Conservation (phyloP, 1,140 invertebrate genomes). For the Hetaerina americana region DNA sequence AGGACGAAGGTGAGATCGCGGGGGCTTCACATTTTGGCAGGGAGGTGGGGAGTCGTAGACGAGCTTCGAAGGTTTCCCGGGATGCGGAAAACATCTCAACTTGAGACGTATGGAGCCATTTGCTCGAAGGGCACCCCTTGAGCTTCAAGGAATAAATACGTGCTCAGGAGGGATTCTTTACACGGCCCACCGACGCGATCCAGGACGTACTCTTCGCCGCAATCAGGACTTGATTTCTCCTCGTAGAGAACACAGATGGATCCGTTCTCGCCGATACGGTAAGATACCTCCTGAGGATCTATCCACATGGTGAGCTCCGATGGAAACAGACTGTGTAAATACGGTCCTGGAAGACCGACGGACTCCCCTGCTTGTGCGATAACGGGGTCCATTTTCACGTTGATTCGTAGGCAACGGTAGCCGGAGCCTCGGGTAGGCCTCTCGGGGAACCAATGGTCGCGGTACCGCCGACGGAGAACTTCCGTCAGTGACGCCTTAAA, state of each 20-base stretch:
- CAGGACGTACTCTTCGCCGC: not conserved
- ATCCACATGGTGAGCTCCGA: constrained; percentile 56
- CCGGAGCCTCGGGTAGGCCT: constrained; percentile 48
- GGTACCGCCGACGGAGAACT: constrained; percentile 38
- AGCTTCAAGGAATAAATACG: constrained; percentile 18
- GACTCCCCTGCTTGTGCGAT: constrained; percentile 41
- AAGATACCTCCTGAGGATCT: constrained; percentile 50
- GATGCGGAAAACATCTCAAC: constrained; percentile 18
- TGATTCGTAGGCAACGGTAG: constrained; percentile 50
- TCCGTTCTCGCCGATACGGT: constrained; percentile 56
- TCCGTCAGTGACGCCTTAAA: constrained; percentile 41
- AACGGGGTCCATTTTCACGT: constrained; percentile 52
- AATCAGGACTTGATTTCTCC: constrained; percentile 10
- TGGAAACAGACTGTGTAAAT: constrained; percentile 42
- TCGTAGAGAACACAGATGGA: constrained; percentile 51
- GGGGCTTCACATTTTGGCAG: not conserved
- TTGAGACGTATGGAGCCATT: constrained; percentile 22
- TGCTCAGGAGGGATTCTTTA: constrained; percentile 19
- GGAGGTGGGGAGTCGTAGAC: not conserved
- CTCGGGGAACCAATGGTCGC: constrained; percentile 53
- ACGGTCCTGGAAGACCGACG: constrained; percentile 35
- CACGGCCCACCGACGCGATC: constrained; percentile 14
- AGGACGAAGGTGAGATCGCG: not conserved
- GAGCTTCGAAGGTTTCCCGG: not conserved
- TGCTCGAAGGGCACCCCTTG: constrained; percentile 19